Conservation (phyloP, 2,888 invertebrate genomes). For the Lasioglossum lativentre region DNA sequence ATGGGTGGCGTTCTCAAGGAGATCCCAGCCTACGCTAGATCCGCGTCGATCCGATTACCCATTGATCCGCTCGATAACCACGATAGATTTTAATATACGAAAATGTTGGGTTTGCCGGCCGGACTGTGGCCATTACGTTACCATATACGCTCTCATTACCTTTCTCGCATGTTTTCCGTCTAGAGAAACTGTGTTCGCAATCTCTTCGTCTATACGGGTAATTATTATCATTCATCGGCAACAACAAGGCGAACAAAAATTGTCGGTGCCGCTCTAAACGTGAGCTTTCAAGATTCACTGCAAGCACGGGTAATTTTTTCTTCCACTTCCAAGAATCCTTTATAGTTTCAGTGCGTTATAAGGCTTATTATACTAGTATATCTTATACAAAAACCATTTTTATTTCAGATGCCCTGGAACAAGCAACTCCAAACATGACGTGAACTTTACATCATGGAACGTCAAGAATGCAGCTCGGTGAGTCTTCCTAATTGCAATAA, state of each 20-base stretch:
- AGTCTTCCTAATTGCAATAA: constrained; percentile 1
- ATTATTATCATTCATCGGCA: background rate
- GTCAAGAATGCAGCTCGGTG: background rate
- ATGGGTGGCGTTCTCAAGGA: constrained; percentile 65
- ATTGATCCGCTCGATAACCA: constrained; percentile 50
- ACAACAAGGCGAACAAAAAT: background rate
- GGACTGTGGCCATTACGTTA: background rate
- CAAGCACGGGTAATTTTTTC: background rate
- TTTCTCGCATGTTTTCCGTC: background rate
- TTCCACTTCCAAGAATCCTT: background rate
- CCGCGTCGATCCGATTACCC: constrained; percentile 48
- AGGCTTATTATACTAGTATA: background rate
- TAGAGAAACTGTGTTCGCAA: background rate
- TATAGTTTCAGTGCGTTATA: background rate
- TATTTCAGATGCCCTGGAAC: background rate
- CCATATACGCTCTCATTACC: background rate
- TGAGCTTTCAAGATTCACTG: background rate
- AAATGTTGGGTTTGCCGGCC: background rate
- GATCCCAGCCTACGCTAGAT: constrained; percentile 61
- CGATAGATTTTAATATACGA: background rate
- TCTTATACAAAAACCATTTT: background rate
- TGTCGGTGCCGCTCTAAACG: background rate
- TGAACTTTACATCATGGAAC: background rate
- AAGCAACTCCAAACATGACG: background rate
- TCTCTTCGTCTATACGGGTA: background rate